Conservation (phyloP, 2,797 vertebrate species). For the Semaprochilodus insignis region DNA sequence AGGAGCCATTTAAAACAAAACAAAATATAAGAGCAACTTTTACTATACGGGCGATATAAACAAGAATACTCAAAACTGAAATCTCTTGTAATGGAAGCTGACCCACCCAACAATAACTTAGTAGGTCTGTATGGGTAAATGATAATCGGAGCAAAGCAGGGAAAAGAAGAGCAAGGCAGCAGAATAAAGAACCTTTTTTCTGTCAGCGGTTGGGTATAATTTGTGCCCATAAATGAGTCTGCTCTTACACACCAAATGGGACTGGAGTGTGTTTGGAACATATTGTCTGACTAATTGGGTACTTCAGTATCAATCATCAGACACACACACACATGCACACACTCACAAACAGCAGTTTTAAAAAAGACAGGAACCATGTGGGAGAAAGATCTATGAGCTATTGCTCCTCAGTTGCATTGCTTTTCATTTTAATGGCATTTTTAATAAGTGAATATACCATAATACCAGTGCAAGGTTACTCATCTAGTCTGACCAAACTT, state of each 20-base stretch:
- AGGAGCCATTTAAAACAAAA: too few relatives aligned
- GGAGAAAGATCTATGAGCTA: constrained; percentile 17
- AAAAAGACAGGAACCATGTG: background rate
- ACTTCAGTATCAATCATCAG: constrained; percentile 48
- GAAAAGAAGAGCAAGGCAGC: background rate
- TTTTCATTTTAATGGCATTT: constrained; percentile 19
- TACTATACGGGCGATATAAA: background rate
- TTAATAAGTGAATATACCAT: constrained; percentile 13
- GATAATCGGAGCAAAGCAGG: background rate
- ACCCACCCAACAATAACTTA: background rate
- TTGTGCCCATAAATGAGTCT: constrained; percentile 17
- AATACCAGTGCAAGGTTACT: constrained; percentile 12
- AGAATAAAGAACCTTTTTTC: constrained; percentile 3
- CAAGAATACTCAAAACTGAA: background rate
- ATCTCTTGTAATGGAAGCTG: background rate
- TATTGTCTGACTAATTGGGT: constrained; percentile 54
- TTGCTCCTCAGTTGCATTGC: constrained; percentile 17
- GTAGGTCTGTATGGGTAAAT: background rate
- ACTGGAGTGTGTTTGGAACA: constrained; percentile 48
- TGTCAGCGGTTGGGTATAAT: constrained; percentile 27
- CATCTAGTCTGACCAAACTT: background rate
- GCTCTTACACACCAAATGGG: constrained; percentile 22
- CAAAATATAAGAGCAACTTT: too few relatives aligned
- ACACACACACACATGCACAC: constrained; percentile 19
- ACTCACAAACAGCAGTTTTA: constrained; percentile 6